phyloP scores from a whole-genome alignment of 2,797 vertebrate species.

The Oryzias dopingdopingensis region DNA sequence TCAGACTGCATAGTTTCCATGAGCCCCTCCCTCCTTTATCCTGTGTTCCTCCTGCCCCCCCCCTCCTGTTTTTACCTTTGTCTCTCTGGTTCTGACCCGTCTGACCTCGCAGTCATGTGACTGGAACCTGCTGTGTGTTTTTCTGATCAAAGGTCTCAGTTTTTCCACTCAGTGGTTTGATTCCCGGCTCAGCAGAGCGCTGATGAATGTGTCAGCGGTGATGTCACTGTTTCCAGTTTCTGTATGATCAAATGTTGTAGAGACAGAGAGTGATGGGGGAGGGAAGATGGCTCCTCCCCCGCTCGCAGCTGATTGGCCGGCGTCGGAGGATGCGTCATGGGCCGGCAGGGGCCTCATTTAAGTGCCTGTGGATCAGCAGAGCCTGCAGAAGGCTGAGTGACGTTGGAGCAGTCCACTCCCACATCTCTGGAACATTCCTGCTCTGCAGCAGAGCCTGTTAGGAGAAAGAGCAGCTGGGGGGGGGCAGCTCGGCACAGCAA shows the following conservation, averaged over 20 bases:
- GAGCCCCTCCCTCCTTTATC: conserved; percentile 4
- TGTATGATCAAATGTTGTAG: conserved; percentile 45
- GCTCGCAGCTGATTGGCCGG: conserved; percentile 35
- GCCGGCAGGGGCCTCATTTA: conserved; percentile 50
- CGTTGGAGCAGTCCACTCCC: conserved; percentile 44
- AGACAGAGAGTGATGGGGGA: neutral
- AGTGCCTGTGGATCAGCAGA: conserved; percentile 39
- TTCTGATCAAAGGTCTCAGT: conserved; percentile 11
- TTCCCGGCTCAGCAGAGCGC: conserved; percentile 2
- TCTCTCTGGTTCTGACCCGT: conserved; percentile 6
- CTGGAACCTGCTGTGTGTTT: neutral
- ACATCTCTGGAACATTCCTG: conserved; percentile 55
- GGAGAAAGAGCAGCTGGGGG: too few relatives aligned
- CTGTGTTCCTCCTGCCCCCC: neutral
- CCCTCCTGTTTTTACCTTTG: conserved; percentile 22
- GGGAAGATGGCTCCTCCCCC: conserved; percentile 22
- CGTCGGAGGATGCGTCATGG: conserved; percentile 60
- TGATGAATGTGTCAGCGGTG: conserved; percentile 35
- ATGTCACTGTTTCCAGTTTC: conserved; percentile 50
- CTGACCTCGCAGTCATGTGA: conserved; percentile 11
- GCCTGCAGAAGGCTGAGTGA: conserved; percentile 26
- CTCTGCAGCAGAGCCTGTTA: conserved; percentile 5
- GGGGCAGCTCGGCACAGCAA: too few relatives aligned
- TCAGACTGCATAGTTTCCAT: conserved; percentile 69
- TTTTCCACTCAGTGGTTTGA: conserved; percentile 33